A percentile compares a stretch with the other conserved stretches of the same genome.
phyloP scores from a whole-genome alignment of 2,797 vertebrate genomes.

The Anguilla anguilla region DNA sequence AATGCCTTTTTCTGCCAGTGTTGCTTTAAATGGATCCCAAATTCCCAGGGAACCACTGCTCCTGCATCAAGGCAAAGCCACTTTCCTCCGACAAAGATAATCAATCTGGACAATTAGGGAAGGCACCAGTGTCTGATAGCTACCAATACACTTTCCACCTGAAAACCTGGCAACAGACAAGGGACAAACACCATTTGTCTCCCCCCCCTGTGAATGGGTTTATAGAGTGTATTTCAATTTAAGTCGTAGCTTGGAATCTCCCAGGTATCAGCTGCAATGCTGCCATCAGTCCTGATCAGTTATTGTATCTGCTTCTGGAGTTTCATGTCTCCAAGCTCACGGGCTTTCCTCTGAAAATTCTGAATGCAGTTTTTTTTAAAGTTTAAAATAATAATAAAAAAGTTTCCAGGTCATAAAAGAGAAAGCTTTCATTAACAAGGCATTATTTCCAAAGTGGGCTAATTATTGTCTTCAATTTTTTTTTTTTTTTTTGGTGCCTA shows the following conservation, averaged over 20 bases:
- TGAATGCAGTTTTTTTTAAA: not conserved
- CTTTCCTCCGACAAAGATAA: constrained; percentile 10
- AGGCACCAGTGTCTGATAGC: not conserved
- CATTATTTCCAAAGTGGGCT: not conserved
- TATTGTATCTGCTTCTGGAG: not conserved
- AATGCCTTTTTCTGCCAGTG: not conserved
- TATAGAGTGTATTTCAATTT: not conserved
- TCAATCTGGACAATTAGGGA: constrained; percentile 7
- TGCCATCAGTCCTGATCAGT: not conserved
- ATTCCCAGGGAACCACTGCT: not conserved
- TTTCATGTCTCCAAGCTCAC: not conserved
- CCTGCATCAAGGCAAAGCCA: not conserved
- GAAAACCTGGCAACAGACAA: not conserved
- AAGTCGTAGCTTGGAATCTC: not conserved
- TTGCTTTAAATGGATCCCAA: not conserved
- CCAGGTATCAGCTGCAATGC: not conserved
- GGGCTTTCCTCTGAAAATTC: not conserved
- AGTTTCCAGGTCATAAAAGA: not conserved
- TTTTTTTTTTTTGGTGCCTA: not conserved
- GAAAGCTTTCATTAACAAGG: not conserved
- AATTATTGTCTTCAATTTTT: no score
- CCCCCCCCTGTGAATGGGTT: not conserved
- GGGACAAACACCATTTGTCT: not conserved
- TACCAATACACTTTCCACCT: not conserved
- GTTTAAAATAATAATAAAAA: not conserved